Evolutionary conservation across 2,888 invertebrate genomes (phyloP), one percentile per base, ranked within the genome.

Genomic region (Drosophila meridiana): DNA sequence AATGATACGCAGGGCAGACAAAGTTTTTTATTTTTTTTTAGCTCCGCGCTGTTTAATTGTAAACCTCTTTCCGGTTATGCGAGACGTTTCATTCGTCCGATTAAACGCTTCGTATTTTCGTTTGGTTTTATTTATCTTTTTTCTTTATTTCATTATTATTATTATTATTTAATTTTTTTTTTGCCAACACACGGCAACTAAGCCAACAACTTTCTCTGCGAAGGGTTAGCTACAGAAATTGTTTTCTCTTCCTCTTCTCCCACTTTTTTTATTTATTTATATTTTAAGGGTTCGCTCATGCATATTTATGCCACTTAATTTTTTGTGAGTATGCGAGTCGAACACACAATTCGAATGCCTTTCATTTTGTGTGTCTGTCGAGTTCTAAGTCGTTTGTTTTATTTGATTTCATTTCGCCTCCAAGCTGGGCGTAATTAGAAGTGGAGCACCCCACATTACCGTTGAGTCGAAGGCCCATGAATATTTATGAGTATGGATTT

Each of bases 401-500:
- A 75, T 78, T 66, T 78, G 80, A 69, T 75, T 73, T 60, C 59
- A 63, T 47, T 77, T 48, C 36, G 63, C 55, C 68, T 53, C 62
- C 48, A 40, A 62, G 69, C 62, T 58, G 43, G 40, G 42, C 48
- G 76, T 91, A 91, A 89, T 87, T 89, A 83, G 73, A 76, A 75
- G 76, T 57, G 62, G 56, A 56, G 20, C 34, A 9, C 62, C 28
- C 32, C 69, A 72, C 40, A 28, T 60, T 69, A 26, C 56, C 62
- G 48, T 76, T 52, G 66, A 73, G 47, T 68, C 26, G 57, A 59
- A 40, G 56, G 50, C 8, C 55, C 62, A 87, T 91, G 90, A 84
- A 90, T 91, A 91, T 91, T 90, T 83, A 91, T 91, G 91, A 90
- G 89, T 86, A 87, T 88, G 77, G 88, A 91, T 90, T 90, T 84